A percentile compares a stretch with the other conserved stretches of the same genome.
phyloP scores from a whole-genome alignment of 1,140 invertebrate genomes.

The Apis dorsata region DNA sequence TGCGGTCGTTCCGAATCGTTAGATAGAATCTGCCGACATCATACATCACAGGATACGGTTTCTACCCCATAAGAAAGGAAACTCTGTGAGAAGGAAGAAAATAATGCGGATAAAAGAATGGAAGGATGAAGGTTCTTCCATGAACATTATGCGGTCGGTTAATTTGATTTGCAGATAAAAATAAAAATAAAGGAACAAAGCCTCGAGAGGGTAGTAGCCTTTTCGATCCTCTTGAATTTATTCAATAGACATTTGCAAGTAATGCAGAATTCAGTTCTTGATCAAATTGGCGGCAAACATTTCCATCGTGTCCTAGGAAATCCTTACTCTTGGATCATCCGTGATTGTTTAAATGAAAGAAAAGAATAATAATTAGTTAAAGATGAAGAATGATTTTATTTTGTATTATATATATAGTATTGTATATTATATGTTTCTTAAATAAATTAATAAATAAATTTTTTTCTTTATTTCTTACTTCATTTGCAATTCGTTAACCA shows the following conservation, averaged over 20 bases:
- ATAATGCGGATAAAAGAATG: constrained; percentile 13
- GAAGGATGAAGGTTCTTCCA: background rate
- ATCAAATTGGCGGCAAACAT: constrained; percentile 15
- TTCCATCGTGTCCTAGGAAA: background rate
- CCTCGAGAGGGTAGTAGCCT: background rate
- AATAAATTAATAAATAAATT: background rate
- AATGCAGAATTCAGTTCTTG: background rate
- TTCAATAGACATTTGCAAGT: constrained; percentile 31
- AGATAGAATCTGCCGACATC: background rate
- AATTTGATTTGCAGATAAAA: constrained; percentile 37
- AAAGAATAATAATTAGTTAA: background rate
- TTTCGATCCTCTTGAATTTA: constrained; percentile 18
- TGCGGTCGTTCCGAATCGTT: constrained; percentile 25
- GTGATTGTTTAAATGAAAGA: background rate
- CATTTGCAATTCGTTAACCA: no score
- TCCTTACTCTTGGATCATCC: background rate
- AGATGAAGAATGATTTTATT: background rate
- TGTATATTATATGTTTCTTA: no score
- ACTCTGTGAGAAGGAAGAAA: background rate
- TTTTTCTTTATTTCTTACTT: background rate
- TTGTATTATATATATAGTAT: background rate
- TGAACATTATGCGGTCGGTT: constrained; percentile 22
- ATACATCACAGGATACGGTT: constrained; percentile 14
- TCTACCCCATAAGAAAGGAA: background rate
- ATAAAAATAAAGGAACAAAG: constrained; percentile 10